Percentiles rank a stretch among this genome's conserved stretches.
These are phyloP conservation scores for Leptinotarsa tumamoca DNA, from an alignment of 2,888 invertebrate species.

Conservation along the genomic window DNA sequence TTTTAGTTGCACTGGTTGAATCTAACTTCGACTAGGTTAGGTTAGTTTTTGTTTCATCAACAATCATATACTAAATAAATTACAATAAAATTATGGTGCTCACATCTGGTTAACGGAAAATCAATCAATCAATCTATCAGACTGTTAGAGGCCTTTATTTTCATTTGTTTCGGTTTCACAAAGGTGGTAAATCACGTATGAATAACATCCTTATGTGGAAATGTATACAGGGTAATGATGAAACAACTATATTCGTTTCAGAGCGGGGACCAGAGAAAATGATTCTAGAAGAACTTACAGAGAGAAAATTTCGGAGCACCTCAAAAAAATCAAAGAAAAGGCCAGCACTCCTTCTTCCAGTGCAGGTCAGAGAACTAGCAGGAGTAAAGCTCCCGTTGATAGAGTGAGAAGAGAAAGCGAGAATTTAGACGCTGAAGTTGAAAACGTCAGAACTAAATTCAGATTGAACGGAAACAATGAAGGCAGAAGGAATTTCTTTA, in stretches of 20 bases:
- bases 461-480: conserved; percentile 35
- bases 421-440: conserved; percentile 51
- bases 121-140: too few species aligned
- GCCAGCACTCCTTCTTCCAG: conserved; percentile 56
- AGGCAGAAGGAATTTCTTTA: conserved; percentile 36
- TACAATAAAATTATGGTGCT: too few species aligned
- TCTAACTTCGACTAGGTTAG: too few species aligned
- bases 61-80: too few species aligned
- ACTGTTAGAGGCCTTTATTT: too few species aligned
- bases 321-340: conserved; percentile 61
- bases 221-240: too few species aligned
- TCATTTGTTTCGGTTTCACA: too few species aligned
- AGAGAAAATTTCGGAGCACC: conserved; percentile 63
- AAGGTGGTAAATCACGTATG: too few species aligned
- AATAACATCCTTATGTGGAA: too few species aligned
- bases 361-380: background rate
- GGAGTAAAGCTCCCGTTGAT: conserved; percentile 52
- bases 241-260: background rate
- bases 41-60: too few species aligned
- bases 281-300: conserved; percentile 59
- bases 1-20: too few species aligned
- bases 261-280: background rate
- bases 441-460: conserved; percentile 44
- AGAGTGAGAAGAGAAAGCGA: conserved; percentile 55
- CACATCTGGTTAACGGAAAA: too few species aligned